phyloP scores from a whole-genome alignment of 2,888 invertebrate genomes.

The Adelognathus sp. region DNA sequence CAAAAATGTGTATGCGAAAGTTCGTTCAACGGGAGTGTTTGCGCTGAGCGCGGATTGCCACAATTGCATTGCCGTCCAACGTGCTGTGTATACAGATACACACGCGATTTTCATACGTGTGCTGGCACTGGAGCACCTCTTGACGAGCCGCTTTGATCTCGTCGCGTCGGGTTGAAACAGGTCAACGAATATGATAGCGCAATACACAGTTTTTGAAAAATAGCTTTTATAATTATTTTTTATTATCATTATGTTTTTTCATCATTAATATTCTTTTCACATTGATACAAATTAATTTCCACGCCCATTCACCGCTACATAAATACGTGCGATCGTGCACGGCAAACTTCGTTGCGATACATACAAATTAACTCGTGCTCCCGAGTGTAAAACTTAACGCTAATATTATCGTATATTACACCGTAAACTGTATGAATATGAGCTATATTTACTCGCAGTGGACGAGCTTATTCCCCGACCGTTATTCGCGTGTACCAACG shows the following conservation, averaged over 20 bases:
- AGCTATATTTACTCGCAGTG: conserved; percentile 17
- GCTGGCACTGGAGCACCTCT: no score
- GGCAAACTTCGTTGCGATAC: conserved; percentile 20
- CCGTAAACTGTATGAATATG: conserved; percentile 28
- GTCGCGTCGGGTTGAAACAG: no score
- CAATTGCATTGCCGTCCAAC: no score
- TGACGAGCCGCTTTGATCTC: no score
- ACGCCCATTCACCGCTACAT: not conserved
- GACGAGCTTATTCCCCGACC: conserved; percentile 47
- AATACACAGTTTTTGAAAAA: no score
- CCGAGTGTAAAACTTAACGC: conserved; percentile 45
- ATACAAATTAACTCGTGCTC: conserved; percentile 41
- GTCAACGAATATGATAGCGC: no score
- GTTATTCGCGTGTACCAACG: not conserved
- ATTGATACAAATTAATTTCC: conserved; percentile 15
- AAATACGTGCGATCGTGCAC: conserved; percentile 18
- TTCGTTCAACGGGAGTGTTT: no score
- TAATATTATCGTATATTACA: conserved; percentile 50
- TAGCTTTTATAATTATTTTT: conserved; percentile 5
- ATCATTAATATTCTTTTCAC: not conserved
- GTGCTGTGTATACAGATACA: no score
- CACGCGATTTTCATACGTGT: no score
- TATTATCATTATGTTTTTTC: not conserved
- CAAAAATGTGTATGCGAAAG: no score
- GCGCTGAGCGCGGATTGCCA: no score